These are phyloP conservation scores for Oxyura jamaicensis DNA, from an alignment of 2,113 vertebrate species.

Conservation along the genomic window DNA sequence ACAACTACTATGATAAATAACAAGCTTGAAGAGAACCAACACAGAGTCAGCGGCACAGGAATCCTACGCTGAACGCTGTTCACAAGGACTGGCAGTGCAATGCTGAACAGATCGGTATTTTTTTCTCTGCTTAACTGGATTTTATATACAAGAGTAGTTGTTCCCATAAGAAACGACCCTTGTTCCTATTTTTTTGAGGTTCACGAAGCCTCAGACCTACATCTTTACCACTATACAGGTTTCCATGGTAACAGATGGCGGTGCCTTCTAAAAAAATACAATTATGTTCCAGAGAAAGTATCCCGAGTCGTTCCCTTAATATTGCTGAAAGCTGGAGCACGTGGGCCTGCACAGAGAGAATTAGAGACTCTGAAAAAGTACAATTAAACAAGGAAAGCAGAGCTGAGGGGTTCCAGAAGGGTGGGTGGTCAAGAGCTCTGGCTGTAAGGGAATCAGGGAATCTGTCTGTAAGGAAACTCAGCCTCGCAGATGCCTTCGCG, in stretches of 20 bases:
- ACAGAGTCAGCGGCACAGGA: neutral
- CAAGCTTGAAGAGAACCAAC: neutral
- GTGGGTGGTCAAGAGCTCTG: neutral
- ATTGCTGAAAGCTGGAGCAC: neutral
- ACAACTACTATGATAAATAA: conserved; percentile 43
- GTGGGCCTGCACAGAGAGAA: neutral
- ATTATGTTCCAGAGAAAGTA: conserved; percentile 48
- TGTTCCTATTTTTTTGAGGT: neutral
- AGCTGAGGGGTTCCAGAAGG: neutral
- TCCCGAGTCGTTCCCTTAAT: conserved; percentile 52
- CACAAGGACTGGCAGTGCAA: neutral
- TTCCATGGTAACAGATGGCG: conserved; percentile 75
- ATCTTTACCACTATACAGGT: conserved; percentile 58
- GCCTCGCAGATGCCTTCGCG: neutral
- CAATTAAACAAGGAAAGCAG: neutral
- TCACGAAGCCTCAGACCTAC: conserved; percentile 63
- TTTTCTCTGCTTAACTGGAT: conserved; percentile 26
- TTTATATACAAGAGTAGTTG: conserved; percentile 41
- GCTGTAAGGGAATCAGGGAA: neutral
- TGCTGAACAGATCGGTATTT: conserved; percentile 41
- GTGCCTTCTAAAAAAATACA: conserved; percentile 55
- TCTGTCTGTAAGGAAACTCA: neutral
- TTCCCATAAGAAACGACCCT: conserved; percentile 19
- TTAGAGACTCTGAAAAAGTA: neutral
- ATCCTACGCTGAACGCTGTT: neutral